Evolutionary conservation across 2,113 vertebrate species (phyloP), one percentile per base, ranked within the genome.

Genomic region (Eulemur rufifrons): DNA sequence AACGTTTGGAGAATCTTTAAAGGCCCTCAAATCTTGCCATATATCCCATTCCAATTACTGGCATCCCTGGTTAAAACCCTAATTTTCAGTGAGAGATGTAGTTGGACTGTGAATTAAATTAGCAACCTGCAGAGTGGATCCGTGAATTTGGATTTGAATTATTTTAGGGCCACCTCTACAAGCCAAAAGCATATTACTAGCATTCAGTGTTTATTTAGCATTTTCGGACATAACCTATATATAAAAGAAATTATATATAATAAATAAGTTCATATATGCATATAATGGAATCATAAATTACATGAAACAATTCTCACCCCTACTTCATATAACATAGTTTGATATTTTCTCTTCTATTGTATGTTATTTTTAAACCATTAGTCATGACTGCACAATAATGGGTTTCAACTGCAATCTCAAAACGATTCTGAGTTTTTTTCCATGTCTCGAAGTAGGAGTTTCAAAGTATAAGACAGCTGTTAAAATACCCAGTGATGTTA

Each of bases 281-380:
- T 32, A 88, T 34, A 87, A 15, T 11, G 80, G 56, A 88, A 91
- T 68, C 25, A 63, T 29, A 94, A 95, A 91, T 80, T 80, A 78
- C 29, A 68, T 64, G 68, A 78, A 71, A 73, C n/a, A 84, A 80
- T 88, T 93, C n/a, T 90, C 82, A 45, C 13, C 47, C 10, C 6
- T 42, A 17, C 20, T 63, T 17, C 34, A 50, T 23, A 37, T 25
- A 84, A 61, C n/a, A 9, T 77, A 64, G 29, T 54, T 64, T 25
- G 61, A 14, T 74, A 52, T 78, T 87, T 96, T 95, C 54, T 84
- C 47, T 96, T 88, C 15, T 54, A 47, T 91, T 86, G 29, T 61
- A 76, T 39, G 66, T 88, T 94, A 82, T 94, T 82, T 88, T 91
- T 42, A 63, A 88, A 71, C 47, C n/a, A 4, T 64, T 91, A 37